phyloP scores from a whole-genome alignment of 2,797 vertebrate genomes.

The Halcyon badia region DNA sequence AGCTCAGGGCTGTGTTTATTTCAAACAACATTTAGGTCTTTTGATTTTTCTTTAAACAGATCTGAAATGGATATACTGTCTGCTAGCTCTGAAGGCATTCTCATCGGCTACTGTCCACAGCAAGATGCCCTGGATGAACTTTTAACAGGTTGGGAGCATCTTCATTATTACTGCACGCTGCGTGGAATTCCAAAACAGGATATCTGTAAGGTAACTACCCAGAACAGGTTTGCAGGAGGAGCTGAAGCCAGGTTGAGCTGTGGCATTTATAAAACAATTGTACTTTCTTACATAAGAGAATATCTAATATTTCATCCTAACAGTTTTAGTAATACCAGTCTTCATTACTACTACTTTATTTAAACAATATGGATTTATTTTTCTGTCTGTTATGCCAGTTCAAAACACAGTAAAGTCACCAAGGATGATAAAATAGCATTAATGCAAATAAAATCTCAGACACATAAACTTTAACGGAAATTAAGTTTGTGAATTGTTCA shows the following conservation, averaged over 20 bases:
- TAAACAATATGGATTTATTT: neutral
- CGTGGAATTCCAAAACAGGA: constrained; percentile 70
- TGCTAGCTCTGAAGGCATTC: constrained; percentile 56
- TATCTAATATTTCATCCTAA: neutral
- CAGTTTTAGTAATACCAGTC: neutral
- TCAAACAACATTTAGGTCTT: neutral
- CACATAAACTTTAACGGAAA: neutral
- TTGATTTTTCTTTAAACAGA: constrained; percentile 32
- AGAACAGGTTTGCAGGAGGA: neutral
- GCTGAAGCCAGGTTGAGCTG: neutral
- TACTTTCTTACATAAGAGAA: neutral
- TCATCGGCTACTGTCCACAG: constrained; percentile 81
- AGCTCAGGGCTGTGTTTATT: neutral
- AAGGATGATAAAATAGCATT: neutral
- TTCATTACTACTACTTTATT: neutral
- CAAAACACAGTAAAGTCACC: neutral
- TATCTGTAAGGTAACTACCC: constrained; percentile 64
- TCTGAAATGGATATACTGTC: constrained; percentile 61
- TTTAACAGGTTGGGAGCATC: constrained; percentile 80
- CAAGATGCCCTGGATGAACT: constrained; percentile 79
- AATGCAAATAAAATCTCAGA: neutral
- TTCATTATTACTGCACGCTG: constrained; percentile 77
- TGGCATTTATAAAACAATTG: neutral
- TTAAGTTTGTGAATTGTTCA: neutral
- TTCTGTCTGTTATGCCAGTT: neutral